These are phyloP conservation scores for Agonopterix arenella DNA, from an alignment of 2,888 invertebrate species.

Conservation along the genomic window DNA sequence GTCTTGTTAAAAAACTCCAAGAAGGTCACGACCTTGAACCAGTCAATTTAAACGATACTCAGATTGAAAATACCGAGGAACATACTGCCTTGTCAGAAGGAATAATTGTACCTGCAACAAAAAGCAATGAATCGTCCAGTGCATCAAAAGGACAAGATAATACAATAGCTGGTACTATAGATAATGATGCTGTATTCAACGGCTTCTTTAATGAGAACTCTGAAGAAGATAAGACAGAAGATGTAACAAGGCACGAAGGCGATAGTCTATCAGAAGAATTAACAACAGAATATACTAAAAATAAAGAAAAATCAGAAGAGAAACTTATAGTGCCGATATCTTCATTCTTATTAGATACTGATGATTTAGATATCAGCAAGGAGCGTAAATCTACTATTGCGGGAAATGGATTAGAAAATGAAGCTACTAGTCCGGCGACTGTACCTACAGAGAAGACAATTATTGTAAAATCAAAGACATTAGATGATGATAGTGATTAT, in stretches of 20 bases:
- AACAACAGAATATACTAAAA: constrained; percentile 8
- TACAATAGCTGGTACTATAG: constrained; percentile 15
- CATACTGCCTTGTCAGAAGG: constrained; percentile 27
- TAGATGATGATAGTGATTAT: constrained; percentile 30
- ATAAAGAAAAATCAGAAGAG: constrained; percentile 13
- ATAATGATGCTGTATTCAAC: constrained; percentile 25
- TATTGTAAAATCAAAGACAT: constrained; percentile 7
- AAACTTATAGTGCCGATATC: constrained; percentile 34
- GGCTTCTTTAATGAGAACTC: constrained; percentile 28
- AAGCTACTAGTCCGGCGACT: constrained; percentile 16
- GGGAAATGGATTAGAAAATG: constrained; percentile 17
- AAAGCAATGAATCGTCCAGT: constrained; percentile 6
- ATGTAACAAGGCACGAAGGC: constrained; percentile 9
- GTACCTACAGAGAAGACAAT: constrained; percentile 8
- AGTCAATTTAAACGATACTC: constrained; percentile 55
- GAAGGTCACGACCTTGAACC: constrained; percentile 71
- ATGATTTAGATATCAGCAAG: constrained; percentile 46
- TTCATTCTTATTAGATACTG: constrained; percentile 58
- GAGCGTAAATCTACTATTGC: constrained; percentile 4
- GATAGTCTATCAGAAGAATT: background rate
- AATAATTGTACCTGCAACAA: constrained; percentile 8
- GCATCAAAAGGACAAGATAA: constrained; percentile 11
- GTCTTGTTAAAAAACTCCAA: constrained; percentile 76
- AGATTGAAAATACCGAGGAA: constrained; percentile 58
- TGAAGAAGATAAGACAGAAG: constrained; percentile 15